Evolutionary conservation across 2,888 invertebrate species (phyloP), one percentile per base, ranked within the genome.

Genomic region (Nomada goodeniana): DNA sequence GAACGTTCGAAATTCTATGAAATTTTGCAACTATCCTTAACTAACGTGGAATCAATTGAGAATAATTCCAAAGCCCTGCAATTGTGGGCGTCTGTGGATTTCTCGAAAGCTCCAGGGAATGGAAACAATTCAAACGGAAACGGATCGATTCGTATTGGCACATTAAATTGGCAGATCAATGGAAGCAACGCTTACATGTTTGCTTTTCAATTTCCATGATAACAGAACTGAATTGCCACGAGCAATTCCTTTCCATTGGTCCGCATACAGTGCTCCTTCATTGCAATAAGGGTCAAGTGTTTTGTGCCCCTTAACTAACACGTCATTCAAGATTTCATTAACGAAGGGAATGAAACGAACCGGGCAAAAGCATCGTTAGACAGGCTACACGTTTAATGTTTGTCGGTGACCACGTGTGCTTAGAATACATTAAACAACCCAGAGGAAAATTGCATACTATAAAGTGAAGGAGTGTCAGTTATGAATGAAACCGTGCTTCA

Each of bases 201-300:
- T 84, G 85, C 76, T 87, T 87, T 88, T 87, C 90, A 87, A 88
- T 89, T 85, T 85, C 84, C 79, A 80, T 73, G 76, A 80, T 64
- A 72, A 83, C 55, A 50, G 64, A 26, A 26, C 59, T 15, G 53
- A 64, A 53, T 64, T 64, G 64, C 47, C 52, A 53, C 29, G 44
- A 10, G 55, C 44, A 74, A 68, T 73, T 52, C 53, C 73, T 76
- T 78, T 44, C 47, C 52, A 42, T 23, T n/a, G 29, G 36, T 53
- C 15, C 47, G 44, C 52, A 53, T 52, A 47, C 59, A 47, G 44
- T 36, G 57, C 23, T 44, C 44, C 67, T 20, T 20, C 61, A 15
- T 2, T 11, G 26, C 47, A 9, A 59, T 64, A 29, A 47, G 60
- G 70, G 60, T 78, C 79, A 79, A 78, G 57, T 78, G 79, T 65